Evolutionary conservation across 2,113 vertebrate species (phyloP), one percentile per base, ranked within the genome.

Genomic region (Forbesichthys agassizii): DNA sequence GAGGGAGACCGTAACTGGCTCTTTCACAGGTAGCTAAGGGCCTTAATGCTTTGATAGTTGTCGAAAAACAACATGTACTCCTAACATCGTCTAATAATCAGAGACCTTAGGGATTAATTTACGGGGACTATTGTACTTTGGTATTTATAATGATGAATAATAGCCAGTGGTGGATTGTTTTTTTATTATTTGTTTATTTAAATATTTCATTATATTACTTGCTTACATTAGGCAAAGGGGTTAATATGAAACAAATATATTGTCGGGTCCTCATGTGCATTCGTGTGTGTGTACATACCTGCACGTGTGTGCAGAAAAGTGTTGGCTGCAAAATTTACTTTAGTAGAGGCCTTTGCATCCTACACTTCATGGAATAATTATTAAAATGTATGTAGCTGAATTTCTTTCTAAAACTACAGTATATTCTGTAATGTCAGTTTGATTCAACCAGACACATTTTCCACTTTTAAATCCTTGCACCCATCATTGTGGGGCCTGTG

Each of bases 341-440:
- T 20, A 20, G 93, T 93, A 92, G 94, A 88, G 90, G 81, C 78
- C 1, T 14, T 71, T 70, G 61, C 55, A 71, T 96, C 1, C 27
- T 20, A 20, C 20, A 20, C 20, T 27, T 27, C 3, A 27, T 27
- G 27, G 27, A 27, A 27, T 27, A 27, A 27, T 27, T 27, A 27
- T 27, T 27, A 2, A 27, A 27, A 27, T 27, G 27, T 27, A 27
- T 27, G 27, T 27, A 27, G 27, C 27, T 27, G 27, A 27, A 27
- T 27, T 27, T 27, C 27, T 27, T 27, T 27, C 27, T 27, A 27
- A 27, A 27, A 27, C 27, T 27, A 27, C 2, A 27, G 27, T 27
- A 27, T 27, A 27, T 27, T 27, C 1, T 27, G 27, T 27, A 27
- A 27, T 27, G 27, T 27, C 2, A 27, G 27, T 27, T 27, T 27